A percentile compares a stretch with the other conserved stretches of the same genome.
phyloP scores from a whole-genome alignment of 2,888 invertebrate genomes.

The Ceraclea dissimilis region DNA sequence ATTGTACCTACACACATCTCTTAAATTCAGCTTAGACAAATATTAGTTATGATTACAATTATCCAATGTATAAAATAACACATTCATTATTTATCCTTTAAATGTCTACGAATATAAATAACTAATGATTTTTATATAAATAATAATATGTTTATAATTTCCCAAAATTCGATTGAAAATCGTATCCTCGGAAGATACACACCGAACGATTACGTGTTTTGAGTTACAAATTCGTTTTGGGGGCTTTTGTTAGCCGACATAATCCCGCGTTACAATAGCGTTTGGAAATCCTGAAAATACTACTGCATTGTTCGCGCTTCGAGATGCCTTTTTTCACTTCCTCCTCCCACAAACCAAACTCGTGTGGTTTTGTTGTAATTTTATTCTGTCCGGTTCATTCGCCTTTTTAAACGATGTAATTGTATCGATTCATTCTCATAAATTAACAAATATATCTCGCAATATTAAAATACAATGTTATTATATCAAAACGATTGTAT shows the following conservation, averaged over 20 bases:
- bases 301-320: conserved; percentile 20
- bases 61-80: too few species aligned
- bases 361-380: conserved; percentile 1
- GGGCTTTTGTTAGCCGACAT: conserved; percentile 23
- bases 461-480: background rate
- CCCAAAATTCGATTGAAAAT: background rate
- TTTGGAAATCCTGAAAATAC: conserved; percentile 21
- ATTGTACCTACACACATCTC: too few species aligned
- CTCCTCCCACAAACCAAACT: background rate
- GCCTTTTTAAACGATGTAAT: conserved; percentile 13
- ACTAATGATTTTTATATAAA: too few species aligned
- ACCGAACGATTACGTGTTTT: conserved; percentile 21
- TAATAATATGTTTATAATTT: background rate
- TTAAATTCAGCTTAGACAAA: too few species aligned
- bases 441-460: conserved; percentile 3
- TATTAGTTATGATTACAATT: too few species aligned
- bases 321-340: conserved; percentile 13
- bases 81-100: too few species aligned
- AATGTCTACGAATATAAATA: too few species aligned
- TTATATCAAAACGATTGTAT: too few species aligned
- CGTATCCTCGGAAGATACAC: conserved; percentile 14
- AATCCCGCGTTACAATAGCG: conserved; percentile 21
- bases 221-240: conserved; percentile 22
- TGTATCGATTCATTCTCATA: conserved; percentile 6
- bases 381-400: conserved; percentile 6